These are phyloP conservation scores for Drosophila pallidifrons DNA, from an alignment of 1,140 invertebrate species.

Conservation along the genomic window DNA sequence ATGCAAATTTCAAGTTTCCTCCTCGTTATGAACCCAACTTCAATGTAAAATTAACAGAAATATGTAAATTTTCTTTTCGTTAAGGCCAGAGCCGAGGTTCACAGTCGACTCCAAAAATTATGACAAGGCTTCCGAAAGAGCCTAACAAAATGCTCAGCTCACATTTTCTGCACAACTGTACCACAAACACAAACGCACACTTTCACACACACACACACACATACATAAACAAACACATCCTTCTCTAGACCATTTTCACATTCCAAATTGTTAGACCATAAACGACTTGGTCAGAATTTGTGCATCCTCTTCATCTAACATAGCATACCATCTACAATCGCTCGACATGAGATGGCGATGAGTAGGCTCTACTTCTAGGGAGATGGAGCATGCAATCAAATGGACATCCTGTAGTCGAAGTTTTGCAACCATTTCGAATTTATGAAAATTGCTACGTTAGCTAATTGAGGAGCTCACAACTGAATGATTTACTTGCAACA, in stretches of 20 bases:
- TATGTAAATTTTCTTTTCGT: conserved; percentile 82
- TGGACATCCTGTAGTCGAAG: conserved; percentile 25
- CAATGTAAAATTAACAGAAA: conserved; percentile 84
- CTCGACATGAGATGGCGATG: no score
- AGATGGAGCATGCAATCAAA: conserved; percentile 17
- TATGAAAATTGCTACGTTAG: conserved; percentile 55
- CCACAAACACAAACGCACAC: conserved; percentile 18
- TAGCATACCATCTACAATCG: not conserved
- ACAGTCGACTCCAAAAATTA: conserved; percentile 47
- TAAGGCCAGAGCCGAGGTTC: conserved; percentile 50
- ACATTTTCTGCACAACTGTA: conserved; percentile 22
- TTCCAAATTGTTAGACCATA: conserved; percentile 54
- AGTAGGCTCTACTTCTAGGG: conserved; percentile 16
- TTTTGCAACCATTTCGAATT: conserved; percentile 50
- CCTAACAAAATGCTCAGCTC: conserved; percentile 46
- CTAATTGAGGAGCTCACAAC: conserved; percentile 27
- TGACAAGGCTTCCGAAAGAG: conserved; percentile 60
- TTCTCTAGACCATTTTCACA: conserved; percentile 8
- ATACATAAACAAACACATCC: conserved; percentile 8
- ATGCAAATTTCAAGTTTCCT: conserved; percentile 85
- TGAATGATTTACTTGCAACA: conserved; percentile 11
- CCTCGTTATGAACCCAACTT: conserved; percentile 84
- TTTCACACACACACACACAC: no score
- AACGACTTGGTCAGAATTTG: conserved; percentile 46
- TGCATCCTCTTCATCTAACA: conserved; percentile 1